Conservation (phyloP, 2,888 invertebrate genomes). For the Bhutanitis thaidina region DNA sequence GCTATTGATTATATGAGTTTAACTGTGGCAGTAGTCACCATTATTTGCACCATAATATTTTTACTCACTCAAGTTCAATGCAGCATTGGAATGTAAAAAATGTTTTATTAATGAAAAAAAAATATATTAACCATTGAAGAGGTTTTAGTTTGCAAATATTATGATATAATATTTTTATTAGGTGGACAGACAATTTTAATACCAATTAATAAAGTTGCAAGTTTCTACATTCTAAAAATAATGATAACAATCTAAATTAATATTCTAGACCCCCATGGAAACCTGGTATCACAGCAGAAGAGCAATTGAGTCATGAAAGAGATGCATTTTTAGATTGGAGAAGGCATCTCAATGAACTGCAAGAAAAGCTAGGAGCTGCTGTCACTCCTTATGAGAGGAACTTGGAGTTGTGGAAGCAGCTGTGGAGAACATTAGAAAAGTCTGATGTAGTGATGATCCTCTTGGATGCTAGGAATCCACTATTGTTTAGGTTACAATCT, state of each 20-base stretch:
- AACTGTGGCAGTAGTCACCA: too few species aligned
- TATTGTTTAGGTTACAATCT: constrained; percentile 83
- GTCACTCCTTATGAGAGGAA: constrained; percentile 99
- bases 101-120: too few species aligned
- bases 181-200: too few species aligned
- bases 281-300: constrained; percentile 85
- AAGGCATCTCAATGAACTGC: constrained; percentile 87
- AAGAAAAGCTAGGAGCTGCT: constrained; percentile 87
- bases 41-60: too few species aligned
- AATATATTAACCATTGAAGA: too few species aligned
- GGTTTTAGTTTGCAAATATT: too few species aligned
- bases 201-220: too few species aligned
- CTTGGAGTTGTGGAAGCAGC: constrained; percentile 97
- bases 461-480: constrained; percentile 97
- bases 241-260: neutral
- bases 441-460: constrained; percentile 96
- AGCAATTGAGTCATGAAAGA: constrained; percentile 89
- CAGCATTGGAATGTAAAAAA: too few species aligned
- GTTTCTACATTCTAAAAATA: too few species aligned
- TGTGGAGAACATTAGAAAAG: constrained; percentile 99
- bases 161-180: too few species aligned
- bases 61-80: too few species aligned
- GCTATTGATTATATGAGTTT: too few species aligned
- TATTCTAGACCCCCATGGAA: constrained; percentile 88
- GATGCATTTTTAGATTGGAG: constrained; percentile 95